Evolutionary conservation across 2,113 vertebrate genomes (phyloP).

Genomic region (Ifrita kowaldi): DNA sequence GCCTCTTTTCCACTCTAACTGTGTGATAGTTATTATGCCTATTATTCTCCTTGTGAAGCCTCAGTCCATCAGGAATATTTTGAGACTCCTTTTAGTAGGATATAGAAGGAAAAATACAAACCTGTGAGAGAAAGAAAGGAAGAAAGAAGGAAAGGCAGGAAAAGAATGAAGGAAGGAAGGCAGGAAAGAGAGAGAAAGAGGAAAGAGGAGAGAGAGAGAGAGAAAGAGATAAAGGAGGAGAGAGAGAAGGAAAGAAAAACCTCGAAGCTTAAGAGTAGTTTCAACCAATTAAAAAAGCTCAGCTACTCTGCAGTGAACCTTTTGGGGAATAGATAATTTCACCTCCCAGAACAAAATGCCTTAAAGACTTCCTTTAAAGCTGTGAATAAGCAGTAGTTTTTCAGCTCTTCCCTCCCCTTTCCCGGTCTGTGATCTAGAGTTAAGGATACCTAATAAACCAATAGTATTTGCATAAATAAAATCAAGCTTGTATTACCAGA

Average conservation of each 20-base stretch:
- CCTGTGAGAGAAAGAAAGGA: background rate
- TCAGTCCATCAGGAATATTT: slow-evolving; percentile 27
- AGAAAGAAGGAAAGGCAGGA: background rate
- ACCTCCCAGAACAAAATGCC: background rate
- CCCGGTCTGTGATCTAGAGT: background rate
- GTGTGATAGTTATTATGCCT: slow-evolving; percentile 51
- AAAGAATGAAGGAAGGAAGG: background rate
- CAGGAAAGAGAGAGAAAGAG: background rate
- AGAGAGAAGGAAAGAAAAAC: background rate
- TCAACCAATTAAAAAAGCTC: background rate
- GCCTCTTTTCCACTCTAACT: slow-evolving; percentile 28
- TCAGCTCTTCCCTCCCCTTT: background rate
- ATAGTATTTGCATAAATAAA: background rate
- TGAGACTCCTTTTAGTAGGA: background rate
- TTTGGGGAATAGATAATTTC: background rate
- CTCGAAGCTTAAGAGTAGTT: background rate
- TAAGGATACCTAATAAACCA: background rate
- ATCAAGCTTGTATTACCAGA: background rate
- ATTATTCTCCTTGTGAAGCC: slow-evolving; percentile 43
- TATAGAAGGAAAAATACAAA: background rate
- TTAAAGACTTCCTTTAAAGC: background rate
- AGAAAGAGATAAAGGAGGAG: background rate
- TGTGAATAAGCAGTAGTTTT: background rate
- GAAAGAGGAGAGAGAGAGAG: background rate
- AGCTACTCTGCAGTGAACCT: background rate